phyloP scores from a whole-genome alignment of 2,797 vertebrate species.

The Caiman crocodilus region DNA sequence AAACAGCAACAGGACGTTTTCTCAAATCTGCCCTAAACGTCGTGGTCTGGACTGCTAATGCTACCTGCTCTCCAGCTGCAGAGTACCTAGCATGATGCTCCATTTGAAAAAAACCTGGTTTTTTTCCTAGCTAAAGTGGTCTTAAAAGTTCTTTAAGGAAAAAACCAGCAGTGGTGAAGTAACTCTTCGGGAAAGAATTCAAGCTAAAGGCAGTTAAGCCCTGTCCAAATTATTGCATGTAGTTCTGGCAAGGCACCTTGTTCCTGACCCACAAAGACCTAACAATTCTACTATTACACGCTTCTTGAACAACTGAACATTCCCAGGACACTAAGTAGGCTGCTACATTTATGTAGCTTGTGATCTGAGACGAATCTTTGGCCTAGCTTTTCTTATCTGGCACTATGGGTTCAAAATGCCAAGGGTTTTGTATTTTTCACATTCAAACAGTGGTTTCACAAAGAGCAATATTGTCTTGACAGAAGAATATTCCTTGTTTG shows the following conservation, averaged over 20 bases:
- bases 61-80: background rate
- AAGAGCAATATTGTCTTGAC: background rate
- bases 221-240: background rate
- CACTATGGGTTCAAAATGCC: background rate
- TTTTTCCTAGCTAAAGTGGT: no score
- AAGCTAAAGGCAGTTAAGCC: background rate
- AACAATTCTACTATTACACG: background rate
- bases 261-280: background rate
- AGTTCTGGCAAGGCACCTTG: background rate
- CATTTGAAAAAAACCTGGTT: background rate
- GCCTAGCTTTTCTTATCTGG: background rate
- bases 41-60: background rate
- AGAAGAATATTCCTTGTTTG: background rate
- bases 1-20: background rate
- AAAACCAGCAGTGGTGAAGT: rapidly evolving
- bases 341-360: background rate
- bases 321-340: background rate
- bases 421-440: background rate
- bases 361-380: background rate
- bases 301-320: background rate
- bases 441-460: background rate
- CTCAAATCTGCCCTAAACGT: background rate
- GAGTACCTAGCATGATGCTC: rapidly evolving
- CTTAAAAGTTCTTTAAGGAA: background rate
- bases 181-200: background rate